phyloP scores from a whole-genome alignment of 2,113 vertebrate genomes.

The Cricetomys ansorgei region DNA sequence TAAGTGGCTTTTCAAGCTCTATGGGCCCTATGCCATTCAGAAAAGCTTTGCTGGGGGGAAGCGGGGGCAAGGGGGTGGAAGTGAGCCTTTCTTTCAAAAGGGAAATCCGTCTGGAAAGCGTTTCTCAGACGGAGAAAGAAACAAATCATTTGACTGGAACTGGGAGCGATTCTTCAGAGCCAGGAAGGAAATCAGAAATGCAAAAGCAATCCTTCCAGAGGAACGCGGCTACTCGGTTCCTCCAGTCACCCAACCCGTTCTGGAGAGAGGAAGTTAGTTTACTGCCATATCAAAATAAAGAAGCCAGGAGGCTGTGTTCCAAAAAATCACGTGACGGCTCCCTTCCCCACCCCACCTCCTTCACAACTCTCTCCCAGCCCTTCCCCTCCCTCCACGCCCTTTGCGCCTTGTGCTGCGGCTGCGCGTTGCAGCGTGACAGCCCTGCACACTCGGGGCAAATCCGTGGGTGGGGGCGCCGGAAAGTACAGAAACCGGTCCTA shows the following conservation, averaged over 20 bases:
- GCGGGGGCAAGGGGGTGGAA: too few species aligned
- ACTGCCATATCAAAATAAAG: neutral
- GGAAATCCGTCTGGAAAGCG: slow-evolving; percentile 59
- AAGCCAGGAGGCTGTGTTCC: slow-evolving; percentile 16
- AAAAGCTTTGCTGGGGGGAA: neutral
- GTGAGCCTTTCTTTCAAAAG: neutral
- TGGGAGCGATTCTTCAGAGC: neutral
- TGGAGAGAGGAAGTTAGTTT: slow-evolving; percentile 5
- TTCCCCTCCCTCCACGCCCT: neutral
- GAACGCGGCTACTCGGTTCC: neutral
- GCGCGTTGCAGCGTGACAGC: neutral
- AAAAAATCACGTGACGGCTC: slow-evolving; percentile 63
- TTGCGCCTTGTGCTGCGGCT: neutral
- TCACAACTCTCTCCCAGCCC: neutral
- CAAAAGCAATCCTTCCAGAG: neutral
- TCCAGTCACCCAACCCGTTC: neutral
- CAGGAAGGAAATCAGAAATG: neutral
- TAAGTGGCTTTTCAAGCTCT: neutral
- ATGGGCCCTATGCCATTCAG: neutral
- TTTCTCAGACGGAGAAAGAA: slow-evolving; percentile 26
- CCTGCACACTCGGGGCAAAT: neutral
- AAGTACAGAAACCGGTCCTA: neutral
- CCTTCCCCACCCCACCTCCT: neutral
- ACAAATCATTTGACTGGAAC: neutral
- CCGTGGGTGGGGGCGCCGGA: neutral